Base-by-base conservation (phyloP, 2,888 invertebrate species). In the Tenthredo notha region DNA sequence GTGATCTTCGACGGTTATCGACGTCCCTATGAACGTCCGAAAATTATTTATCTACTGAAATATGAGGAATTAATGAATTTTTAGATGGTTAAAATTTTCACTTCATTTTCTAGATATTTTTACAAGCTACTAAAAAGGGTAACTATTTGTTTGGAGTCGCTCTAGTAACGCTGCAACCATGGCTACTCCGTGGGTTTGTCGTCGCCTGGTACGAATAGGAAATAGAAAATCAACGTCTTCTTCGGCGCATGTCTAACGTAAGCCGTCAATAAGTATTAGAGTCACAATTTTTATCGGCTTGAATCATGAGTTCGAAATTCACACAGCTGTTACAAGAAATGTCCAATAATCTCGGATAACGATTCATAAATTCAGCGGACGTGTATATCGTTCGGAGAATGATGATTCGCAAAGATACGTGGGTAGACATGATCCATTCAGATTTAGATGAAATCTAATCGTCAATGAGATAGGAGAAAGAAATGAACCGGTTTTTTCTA, bases 151-250 rank as follows among this genome's bases (percentile, higher is more conserved):
- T 75, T 75, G 75, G 47, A 29, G 47, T 75, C 43, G 43, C 29
- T 75, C 47, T 47, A 21, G 25, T 47, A 75, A 25, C 43, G 43
- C 18, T 15, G 75, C 12, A 75, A 12, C 75, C 47, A 75, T 75
- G 75, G 25, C 75, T 75, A 75, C 47, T 25, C 25, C 9, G 6
- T n/a, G 70, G 12, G 21, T 1, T 37, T 75, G 43, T 47, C 47
- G 25, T 47, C 43, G 75, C 12, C 75, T 75, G 75, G 75, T 47
- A 75, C 75, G 75, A 50, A 21, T 29, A 29, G 47, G 29, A n/a
- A 29, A 15, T 37, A 18, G 5, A 29, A 47, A 50, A 29, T 25
- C 47, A 29, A 21, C 9, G 25, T 75, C 25, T 10, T 10, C 12
- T 21, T 21, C 10, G 3, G 61, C 61, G 61, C 61, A 61, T 61